Base-by-base conservation (phyloP, 1,140 invertebrate genomes). In the Drosophila erecta region DNA sequence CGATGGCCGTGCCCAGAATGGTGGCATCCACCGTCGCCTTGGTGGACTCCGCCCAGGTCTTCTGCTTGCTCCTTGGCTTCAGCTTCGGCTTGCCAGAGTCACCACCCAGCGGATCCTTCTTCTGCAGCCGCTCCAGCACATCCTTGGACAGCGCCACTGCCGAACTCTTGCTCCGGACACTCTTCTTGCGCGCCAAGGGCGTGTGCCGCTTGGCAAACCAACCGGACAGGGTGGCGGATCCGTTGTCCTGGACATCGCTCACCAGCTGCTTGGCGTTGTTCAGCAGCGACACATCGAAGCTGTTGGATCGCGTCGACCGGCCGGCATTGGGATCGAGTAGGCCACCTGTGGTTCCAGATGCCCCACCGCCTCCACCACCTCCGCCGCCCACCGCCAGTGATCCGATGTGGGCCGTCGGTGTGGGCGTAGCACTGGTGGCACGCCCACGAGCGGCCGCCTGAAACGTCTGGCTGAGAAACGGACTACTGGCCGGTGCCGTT, bases 161-260 rank as follows among this genome's bases (percentile, higher is more conserved):
- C 87, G 91, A 87, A 30, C 91, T 94, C 93, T 92, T 93, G 77
- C 84, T 93, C 76, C 81, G 75, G 58, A 92, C 86, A 6, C 90
- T 93, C 79, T 94, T 94, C 91, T 95, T 95, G 46, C 94, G 94
- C 3, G 94, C 94, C 92, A 95, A 8, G 1, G 96, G 96, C 81
- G 96, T 95, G 84, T 96, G 95, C 4, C 96, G 93, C 73, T 95
- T 95, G 2, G 94, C 93, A 79, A 96, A 96, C 96, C 96, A 96
- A 37, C 94, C 95, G 1, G 95, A 94, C 7, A 95, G 93, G 0
- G 93, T 93, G 12, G 93, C 92, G 44, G 92, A 70, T 60, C 93
- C 83, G 73, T 94, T 94, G 53, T 93, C 93, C 79, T 81, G 80
- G 11, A 84, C 92, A 40, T 91, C 85, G 50, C 60, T 81, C 10